Evolutionary conservation across 2,888 invertebrate species (phyloP).

Genomic region (Cheilosia grossa): DNA sequence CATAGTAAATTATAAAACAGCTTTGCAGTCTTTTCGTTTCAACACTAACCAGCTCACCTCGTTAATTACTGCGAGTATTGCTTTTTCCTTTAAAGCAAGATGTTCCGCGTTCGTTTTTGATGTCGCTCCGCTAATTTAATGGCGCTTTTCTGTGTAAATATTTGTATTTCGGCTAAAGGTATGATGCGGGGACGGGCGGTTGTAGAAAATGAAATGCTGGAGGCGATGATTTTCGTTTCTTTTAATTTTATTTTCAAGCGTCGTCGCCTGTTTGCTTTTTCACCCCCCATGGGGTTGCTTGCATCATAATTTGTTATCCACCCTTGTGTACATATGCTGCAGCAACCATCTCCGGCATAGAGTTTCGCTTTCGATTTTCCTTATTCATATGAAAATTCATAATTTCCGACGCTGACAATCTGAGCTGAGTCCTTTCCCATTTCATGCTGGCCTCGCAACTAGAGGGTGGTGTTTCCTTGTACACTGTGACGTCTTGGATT

Average conservation of each 20-base stretch:
- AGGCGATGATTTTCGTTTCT: constrained; percentile 34
- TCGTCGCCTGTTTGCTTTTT: background rate
- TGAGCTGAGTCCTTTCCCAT: constrained; percentile 36
- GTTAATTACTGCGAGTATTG: constrained; percentile 62
- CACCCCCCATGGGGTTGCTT: constrained; percentile 3
- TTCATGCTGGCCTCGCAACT: constrained; percentile 7
- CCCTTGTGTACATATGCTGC: constrained; percentile 14
- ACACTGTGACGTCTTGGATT: constrained; percentile 25
- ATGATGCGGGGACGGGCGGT: background rate
- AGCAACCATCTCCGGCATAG: background rate
- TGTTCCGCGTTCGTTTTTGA: background rate
- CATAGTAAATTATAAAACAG: constrained; percentile 60
- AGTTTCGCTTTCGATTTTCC: constrained; percentile 5
- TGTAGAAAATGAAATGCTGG: constrained; percentile 20
- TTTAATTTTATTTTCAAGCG: constrained; percentile 29
- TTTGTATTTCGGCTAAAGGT: constrained; percentile 45
- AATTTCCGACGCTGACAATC: constrained; percentile 58
- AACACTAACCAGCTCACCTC: constrained; percentile 4
- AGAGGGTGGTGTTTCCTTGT: constrained; percentile 5
- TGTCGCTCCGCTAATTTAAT: constrained; percentile 46
- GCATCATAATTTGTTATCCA: constrained; percentile 49
- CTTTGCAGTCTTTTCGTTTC: constrained; percentile 20
- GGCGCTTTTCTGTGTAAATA: constrained; percentile 49
- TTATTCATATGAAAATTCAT: constrained; percentile 48
- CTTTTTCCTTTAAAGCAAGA: constrained; percentile 28